Conservation (phyloP, 2,797 vertebrate species). For the Pangasius sanitwongsei region DNA sequence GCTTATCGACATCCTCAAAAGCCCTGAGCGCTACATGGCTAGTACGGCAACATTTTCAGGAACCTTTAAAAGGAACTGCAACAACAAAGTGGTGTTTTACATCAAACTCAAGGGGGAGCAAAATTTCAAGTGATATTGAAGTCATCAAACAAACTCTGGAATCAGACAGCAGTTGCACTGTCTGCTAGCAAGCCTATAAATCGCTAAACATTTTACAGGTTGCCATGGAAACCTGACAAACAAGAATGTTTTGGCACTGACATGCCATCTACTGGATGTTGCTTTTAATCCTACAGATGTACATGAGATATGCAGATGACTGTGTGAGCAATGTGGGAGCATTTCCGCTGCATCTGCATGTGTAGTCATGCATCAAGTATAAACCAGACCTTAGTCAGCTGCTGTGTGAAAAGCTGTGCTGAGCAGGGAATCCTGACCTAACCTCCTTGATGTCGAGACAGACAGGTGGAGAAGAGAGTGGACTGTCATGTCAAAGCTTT, state of each 20-base stretch:
- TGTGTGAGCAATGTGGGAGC: not conserved
- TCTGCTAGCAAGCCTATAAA: not conserved
- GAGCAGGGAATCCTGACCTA: not conserved
- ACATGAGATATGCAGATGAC: not conserved
- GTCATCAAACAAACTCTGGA: not conserved
- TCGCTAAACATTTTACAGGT: not conserved
- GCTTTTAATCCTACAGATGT: not conserved
- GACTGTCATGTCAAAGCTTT: not conserved
- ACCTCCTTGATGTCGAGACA: not conserved
- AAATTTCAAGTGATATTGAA: not conserved
- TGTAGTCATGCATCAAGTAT: not conserved
- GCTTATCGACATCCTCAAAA: not conserved
- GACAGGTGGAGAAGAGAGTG: not conserved
- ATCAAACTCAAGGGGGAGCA: not conserved
- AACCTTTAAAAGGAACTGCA: not conserved
- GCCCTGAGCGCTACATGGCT: not conserved
- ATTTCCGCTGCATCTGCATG: not conserved
- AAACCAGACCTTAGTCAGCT: not conserved
- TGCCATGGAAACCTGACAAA: not conserved
- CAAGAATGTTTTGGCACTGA: not conserved
- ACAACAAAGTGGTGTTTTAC: not conserved
- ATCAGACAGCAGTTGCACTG: not conserved
- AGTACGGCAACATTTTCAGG: not conserved
- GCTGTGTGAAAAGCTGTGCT: not conserved
- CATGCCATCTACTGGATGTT: not conserved